These are phyloP conservation scores for Archips xylosteana DNA, from an alignment of 2,888 invertebrate species.

Conservation along the genomic window DNA sequence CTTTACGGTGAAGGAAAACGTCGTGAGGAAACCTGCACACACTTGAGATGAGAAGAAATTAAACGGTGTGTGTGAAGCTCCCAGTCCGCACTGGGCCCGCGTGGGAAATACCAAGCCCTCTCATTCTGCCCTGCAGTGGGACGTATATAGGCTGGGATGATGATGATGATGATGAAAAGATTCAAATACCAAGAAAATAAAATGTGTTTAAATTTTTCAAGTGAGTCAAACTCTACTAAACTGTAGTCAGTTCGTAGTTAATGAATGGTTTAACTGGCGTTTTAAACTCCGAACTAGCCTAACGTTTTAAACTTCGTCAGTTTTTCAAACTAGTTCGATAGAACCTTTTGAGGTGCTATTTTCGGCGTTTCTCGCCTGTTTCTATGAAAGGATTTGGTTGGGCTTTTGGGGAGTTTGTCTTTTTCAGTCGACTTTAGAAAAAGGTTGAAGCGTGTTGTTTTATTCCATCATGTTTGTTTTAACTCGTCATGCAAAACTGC, in stretches of 20 bases:
- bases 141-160: too few relatives aligned
- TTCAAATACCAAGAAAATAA: not conserved
- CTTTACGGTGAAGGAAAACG: too few relatives aligned
- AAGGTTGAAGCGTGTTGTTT: not conserved
- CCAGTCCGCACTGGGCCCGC: too few relatives aligned
- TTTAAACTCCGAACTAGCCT: conserved; percentile 1
- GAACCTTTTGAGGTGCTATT: not conserved
- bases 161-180: too few relatives aligned
- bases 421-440: not conserved
- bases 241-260: conserved; percentile 13
- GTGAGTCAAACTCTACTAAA: not conserved
- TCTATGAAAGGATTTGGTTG: not conserved
- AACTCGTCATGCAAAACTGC: not conserved
- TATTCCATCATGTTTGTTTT: too few relatives aligned
- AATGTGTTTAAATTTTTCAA: not conserved
- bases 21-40: too few relatives aligned
- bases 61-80: too few relatives aligned
- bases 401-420: not conserved
- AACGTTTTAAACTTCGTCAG: not conserved
- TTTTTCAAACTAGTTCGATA: not conserved
- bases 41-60: too few relatives aligned
- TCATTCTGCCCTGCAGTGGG: too few relatives aligned
- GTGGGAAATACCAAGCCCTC: too few relatives aligned
- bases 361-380: not conserved
- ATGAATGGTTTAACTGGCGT: conserved; percentile 8